These are phyloP conservation scores for Drosophila pallidifrons DNA, from an alignment of 1,140 invertebrate genomes.

Conservation along the genomic window DNA sequence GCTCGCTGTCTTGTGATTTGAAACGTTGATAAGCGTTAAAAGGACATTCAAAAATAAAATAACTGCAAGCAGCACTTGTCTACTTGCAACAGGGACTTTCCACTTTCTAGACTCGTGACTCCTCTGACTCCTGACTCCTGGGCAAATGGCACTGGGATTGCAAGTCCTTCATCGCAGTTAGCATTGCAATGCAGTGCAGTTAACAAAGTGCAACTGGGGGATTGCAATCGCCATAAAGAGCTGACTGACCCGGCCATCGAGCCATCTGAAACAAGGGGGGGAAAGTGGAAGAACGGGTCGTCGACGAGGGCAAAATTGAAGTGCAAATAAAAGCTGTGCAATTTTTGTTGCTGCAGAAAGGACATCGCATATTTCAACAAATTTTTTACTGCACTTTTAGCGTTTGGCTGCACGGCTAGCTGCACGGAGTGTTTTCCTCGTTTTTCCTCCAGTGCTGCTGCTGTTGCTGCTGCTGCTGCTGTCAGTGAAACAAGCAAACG, in stretches of 20 bases:
- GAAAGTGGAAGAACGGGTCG: neutral
- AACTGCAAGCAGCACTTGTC: constrained; percentile 79
- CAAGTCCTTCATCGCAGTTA: constrained; percentile 46
- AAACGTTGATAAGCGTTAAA: constrained; percentile 73
- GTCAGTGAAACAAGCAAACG: constrained; percentile 78
- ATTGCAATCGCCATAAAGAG: constrained; percentile 81
- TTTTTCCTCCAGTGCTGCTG: neutral
- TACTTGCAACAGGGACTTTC: constrained; percentile 11
- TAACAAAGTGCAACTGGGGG: constrained; percentile 77
- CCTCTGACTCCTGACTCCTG: neutral
- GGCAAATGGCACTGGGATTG: constrained; percentile 10
- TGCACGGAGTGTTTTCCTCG: constrained; percentile 3
- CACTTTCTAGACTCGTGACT: too few relatives aligned
- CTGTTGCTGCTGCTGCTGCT: constrained; percentile 22
- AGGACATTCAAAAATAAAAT: constrained; percentile 81
- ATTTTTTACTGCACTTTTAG: constrained; percentile 78
- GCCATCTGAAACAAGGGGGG: neutral
- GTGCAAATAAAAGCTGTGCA: constrained; percentile 79
- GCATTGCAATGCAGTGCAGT: constrained; percentile 63
- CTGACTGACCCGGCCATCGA: constrained; percentile 39
- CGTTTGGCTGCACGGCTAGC: constrained; percentile 32
- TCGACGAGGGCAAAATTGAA: constrained; percentile 79
- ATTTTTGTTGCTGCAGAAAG: constrained; percentile 49
- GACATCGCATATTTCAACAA: constrained; percentile 56
- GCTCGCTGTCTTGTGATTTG: constrained; percentile 66